These are phyloP conservation scores for Anastrepha obliqua DNA, from an alignment of 1,140 invertebrate genomes.

Conservation along the genomic window DNA sequence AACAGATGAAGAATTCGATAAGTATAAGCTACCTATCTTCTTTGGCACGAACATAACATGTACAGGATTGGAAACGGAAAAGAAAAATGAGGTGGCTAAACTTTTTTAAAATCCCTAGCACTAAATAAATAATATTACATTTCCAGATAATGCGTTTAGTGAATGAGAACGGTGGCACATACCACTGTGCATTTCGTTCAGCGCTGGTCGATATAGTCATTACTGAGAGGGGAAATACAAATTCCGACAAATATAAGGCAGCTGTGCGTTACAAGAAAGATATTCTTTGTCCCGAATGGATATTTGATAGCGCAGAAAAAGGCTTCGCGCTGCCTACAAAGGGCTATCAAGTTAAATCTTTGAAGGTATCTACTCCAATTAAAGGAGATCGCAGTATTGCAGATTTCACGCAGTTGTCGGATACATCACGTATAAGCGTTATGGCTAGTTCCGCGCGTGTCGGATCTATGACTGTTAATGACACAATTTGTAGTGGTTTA, in stretches of 20 bases:
- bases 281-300: conserved; percentile 84
- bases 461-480: conserved; percentile 65
- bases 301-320: conserved; percentile 83
- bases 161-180: conserved; percentile 82
- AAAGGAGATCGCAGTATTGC: conserved; percentile 58
- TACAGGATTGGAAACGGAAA: conserved; percentile 81
- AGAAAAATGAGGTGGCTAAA: conserved; percentile 78
- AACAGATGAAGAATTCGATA: conserved; percentile 79
- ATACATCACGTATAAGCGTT: conserved; percentile 67
- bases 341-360: conserved; percentile 76
- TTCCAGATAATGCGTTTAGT: conserved; percentile 80
- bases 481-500: conserved; percentile 60
- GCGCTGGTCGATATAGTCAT: conserved; percentile 72
- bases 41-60: conserved; percentile 86
- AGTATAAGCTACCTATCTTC: conserved; percentile 86
- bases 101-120: background rate
- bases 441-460: conserved; percentile 58
- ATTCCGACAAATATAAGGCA: conserved; percentile 88
- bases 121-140: background rate
- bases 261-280: conserved; percentile 85
- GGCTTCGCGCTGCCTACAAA: conserved; percentile 84
- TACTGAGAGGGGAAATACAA: conserved; percentile 75
- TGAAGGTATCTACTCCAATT: conserved; percentile 69
- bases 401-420: conserved; percentile 62
- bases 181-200: conserved; percentile 76